A percentile compares a stretch with the other conserved stretches of the same genome.
Evolutionary conservation across 1,140 invertebrate species (phyloP).

Genomic region (Cyclargus thomasi): DNA sequence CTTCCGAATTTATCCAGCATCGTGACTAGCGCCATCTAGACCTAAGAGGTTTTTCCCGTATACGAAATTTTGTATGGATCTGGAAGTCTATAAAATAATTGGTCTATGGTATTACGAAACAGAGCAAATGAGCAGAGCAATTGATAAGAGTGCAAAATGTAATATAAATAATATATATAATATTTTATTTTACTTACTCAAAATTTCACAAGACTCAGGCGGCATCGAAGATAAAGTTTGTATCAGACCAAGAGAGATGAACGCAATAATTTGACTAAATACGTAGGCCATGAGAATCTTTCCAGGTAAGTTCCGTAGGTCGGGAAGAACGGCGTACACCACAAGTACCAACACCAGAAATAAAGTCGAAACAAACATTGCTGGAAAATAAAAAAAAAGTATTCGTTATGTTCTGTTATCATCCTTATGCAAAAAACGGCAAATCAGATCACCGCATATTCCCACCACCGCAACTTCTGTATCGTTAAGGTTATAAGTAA

Average conservation of each 20-base stretch:
- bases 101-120: too few relatives aligned
- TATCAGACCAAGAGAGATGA: conserved; percentile 31
- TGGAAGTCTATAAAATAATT: too few relatives aligned
- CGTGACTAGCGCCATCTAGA: too few relatives aligned
- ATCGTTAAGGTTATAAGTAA: too few relatives aligned
- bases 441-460: too few relatives aligned
- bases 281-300: conserved; percentile 57
- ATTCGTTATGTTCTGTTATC: background rate
- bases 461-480: too few relatives aligned
- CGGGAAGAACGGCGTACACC: conserved; percentile 47
- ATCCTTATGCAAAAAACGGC: too few relatives aligned
- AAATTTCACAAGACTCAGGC: conserved; percentile 21
- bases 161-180: conserved; percentile 17
- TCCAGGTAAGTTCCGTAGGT: conserved; percentile 49
- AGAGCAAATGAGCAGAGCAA: too few relatives aligned
- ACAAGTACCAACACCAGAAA: conserved; percentile 50
- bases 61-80: too few relatives aligned
- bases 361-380: conserved; percentile 43
- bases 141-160: background rate
- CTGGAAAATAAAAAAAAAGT: conserved; percentile 29
- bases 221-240: conserved; percentile 15
- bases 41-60: too few relatives aligned
- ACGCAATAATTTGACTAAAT: conserved; percentile 36
- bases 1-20: too few relatives aligned
- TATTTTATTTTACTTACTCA: conserved; percentile 25